Conservation (phyloP, 2,888 invertebrate genomes). For the Suillia variegata region DNA sequence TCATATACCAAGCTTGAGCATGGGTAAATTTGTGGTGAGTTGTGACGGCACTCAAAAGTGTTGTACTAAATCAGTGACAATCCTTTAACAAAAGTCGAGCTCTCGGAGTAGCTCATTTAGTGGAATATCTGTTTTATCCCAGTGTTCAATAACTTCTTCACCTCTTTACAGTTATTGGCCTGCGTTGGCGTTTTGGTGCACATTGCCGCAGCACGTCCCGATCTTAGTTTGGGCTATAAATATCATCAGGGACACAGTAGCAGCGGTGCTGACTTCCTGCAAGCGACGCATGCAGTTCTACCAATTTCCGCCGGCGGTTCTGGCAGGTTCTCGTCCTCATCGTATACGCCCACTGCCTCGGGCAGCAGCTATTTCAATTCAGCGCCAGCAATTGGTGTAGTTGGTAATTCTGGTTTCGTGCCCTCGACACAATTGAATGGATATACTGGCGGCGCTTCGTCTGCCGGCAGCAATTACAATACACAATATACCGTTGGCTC, state of each 20-base stretch:
- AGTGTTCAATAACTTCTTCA: neutral
- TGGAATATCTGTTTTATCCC: neutral
- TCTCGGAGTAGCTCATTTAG: neutral
- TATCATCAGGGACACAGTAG: conserved; percentile 44
- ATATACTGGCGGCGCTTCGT: conserved; percentile 8
- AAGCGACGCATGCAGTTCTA: no score
- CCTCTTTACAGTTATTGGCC: conserved; percentile 39
- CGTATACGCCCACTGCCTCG: conserved; percentile 44
- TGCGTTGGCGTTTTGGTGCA: conserved; percentile 38
- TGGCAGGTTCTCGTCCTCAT: conserved; percentile 27
- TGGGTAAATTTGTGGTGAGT: conserved; percentile 51
- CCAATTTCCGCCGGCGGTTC: conserved; percentile 26
- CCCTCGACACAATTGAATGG: neutral
- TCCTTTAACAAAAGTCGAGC: neutral
- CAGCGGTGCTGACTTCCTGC: conserved; percentile 30
- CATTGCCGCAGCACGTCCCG: conserved; percentile 45
- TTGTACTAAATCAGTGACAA: neutral
- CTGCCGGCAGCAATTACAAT: conserved; percentile 23
- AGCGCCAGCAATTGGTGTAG: conserved; percentile 37
- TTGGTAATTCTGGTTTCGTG: conserved; percentile 26
- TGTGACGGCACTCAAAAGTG: neutral
- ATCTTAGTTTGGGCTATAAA: conserved; percentile 49
- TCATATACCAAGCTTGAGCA: conserved; percentile 26
- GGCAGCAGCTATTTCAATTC: conserved; percentile 38
- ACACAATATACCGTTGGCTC: neutral